Evolutionary conservation across 2,797 vertebrate species (phyloP), one percentile per base, ranked within the genome.

Genomic region (Rhynchotus rufescens): DNA sequence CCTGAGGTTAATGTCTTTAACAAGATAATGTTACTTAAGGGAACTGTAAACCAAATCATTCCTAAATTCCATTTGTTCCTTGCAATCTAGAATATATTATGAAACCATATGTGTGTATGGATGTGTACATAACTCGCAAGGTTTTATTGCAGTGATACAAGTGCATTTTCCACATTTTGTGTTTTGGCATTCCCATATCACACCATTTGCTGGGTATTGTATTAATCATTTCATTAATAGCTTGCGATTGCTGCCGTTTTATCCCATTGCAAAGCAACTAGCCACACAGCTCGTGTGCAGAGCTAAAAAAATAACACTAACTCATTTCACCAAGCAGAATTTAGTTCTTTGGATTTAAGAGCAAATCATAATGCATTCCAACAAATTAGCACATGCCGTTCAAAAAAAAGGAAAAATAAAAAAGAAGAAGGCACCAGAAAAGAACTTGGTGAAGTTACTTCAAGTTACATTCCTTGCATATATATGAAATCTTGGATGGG

Each of bases 21-120:
- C 97, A 97, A 97, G 97, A 97, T 98, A 97, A 98, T 97, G 97
- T 97, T 97, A 97, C 98, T 98, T 98, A 92, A 94, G 97, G 97
- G 97, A 98, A 97, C 95, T 96, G 95, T 98, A 97, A 98, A 97
- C 95, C 96, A 96, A 95, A 96, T 97, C 88, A 95, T 94, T 97
- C 96, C 90, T 94, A 94, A 97, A 98, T 97, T 97, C 97, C 94
- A 94, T 94, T 96, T 98, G 93, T 96, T 96, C 88, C 52, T 94
- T 81, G 92, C 44, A 82, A 94, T 94, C 87, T 88, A 71, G 79
- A 81, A 88, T 93, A 92, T 92, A 91, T 90, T 96, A 96, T 93
- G 97, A 97, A 97, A 97, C 97, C 97, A 97, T 90, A 96, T 96
- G 97, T 96, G 94, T 47, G 4, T 89, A 86, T 86, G 88, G 86